phyloP scores from a whole-genome alignment of 2,888 invertebrate genomes.

The Melitaea athalia region DNA sequence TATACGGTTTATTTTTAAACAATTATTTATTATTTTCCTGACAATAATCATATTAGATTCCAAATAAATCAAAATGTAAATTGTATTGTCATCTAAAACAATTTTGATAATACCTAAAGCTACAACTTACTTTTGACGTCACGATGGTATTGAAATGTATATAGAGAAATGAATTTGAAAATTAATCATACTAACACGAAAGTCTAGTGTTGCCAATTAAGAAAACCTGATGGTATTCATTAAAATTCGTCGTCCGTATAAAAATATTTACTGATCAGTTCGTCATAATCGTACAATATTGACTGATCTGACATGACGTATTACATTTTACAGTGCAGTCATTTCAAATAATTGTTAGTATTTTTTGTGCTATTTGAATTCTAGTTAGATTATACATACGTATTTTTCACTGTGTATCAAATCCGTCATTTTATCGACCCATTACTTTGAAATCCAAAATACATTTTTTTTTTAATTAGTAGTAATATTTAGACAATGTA shows the following conservation, averaged over 20 bases:
- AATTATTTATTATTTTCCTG: not conserved
- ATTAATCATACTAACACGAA: not conserved
- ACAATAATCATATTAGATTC: not conserved
- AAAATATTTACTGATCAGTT: not conserved
- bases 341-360: too few species aligned
- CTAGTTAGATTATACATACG: too few species aligned
- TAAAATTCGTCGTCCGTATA: not conserved
- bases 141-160: not conserved
- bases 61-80: not conserved
- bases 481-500: too few species aligned
- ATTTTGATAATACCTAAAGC: not conserved
- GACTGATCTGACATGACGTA: too few species aligned
- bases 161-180: not conserved
- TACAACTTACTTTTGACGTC: not conserved
- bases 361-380: too few species aligned
- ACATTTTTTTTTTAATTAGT: too few species aligned
- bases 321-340: too few species aligned
- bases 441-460: too few species aligned
- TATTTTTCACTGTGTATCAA: too few species aligned
- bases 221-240: not conserved
- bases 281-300: too few species aligned
- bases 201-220: not conserved
- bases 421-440: too few species aligned
- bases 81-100: constrained; percentile 2
- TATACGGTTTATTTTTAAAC: not conserved